phyloP scores from a whole-genome alignment of 2,888 invertebrate genomes.

The Epinotia brunnichana region DNA sequence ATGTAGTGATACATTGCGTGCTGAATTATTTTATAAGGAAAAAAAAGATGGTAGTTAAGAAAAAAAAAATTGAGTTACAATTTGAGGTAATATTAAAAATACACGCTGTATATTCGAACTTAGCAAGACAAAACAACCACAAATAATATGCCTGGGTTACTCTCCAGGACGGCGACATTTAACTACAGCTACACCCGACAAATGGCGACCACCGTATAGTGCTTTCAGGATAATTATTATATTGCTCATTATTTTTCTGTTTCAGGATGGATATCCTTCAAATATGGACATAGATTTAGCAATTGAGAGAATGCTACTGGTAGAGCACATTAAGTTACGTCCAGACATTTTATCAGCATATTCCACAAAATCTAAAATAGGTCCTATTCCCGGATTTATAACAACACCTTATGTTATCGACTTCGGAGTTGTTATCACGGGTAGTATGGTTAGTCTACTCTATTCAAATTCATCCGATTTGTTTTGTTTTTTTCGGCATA shows the following conservation, averaged over 20 bases:
- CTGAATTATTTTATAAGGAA: no score
- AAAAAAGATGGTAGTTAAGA: no score
- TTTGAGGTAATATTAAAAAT: no score
- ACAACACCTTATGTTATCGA: slow-evolving; percentile 82
- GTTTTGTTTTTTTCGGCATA: not conserved
- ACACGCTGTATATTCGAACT: no score
- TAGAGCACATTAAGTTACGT: slow-evolving; percentile 71
- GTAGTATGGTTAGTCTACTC: slow-evolving; percentile 64
- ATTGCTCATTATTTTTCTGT: slow-evolving; percentile 36
- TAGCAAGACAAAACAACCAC: no score
- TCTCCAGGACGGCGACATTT: no score
- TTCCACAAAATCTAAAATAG: slow-evolving; percentile 61
- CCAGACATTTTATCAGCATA: slow-evolving; percentile 66
- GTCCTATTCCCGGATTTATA: slow-evolving; percentile 76
- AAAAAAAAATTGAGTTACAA: no score
- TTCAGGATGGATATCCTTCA: slow-evolving; percentile 79
- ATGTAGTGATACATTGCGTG: no score
- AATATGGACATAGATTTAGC: slow-evolving; percentile 85
- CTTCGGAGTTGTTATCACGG: slow-evolving; percentile 82
- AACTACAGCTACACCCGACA: no score
- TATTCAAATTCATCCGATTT: not conserved
- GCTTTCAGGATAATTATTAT: not conserved
- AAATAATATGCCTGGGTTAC: no score
- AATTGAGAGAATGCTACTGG: slow-evolving; percentile 81
- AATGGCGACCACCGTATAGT: no score